phyloP scores from a whole-genome alignment of 2,113 vertebrate species.

The Leptocoma aspasia region DNA sequence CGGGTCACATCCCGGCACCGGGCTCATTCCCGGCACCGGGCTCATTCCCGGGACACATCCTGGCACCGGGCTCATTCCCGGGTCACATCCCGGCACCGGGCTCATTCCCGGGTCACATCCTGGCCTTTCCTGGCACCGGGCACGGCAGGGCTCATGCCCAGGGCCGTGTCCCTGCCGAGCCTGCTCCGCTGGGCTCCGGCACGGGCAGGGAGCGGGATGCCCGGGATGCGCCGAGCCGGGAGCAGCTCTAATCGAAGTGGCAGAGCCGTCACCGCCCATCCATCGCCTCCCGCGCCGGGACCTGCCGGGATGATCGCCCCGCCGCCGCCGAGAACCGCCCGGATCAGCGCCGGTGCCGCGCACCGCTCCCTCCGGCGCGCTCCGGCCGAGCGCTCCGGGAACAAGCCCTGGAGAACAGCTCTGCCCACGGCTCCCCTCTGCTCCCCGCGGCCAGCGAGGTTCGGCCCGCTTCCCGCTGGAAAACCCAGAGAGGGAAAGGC shows the following conservation, averaged over 20 bases:
- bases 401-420: conserved; percentile 65
- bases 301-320: not conserved
- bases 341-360: not conserved
- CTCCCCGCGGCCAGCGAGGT: conserved; percentile 66
- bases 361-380: conserved; percentile 73
- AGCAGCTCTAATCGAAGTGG: conserved; percentile 77
- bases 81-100: not conserved
- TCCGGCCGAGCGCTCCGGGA: conserved; percentile 61
- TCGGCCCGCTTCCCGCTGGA: conserved; percentile 49
- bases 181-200: not conserved
- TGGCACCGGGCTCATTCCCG: not conserved
- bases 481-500: conserved; percentile 63
- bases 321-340: not conserved
- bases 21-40: not conserved
- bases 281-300: not conserved
- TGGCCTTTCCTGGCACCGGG: not conserved
- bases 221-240: conserved; percentile 52
- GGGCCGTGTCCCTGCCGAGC: not conserved
- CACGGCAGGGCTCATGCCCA: not conserved
- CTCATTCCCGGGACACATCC: not conserved
- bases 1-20: not conserved
- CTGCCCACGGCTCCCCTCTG: conserved; percentile 68
- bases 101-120: not conserved
- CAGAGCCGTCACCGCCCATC: conserved; percentile 78
- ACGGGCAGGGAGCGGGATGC: not conserved